A percentile compares a stretch with the other conserved stretches of the same genome.
Conservation (phyloP, 2,888 invertebrate species). For the Trypoxylon attenuatum region DNA sequence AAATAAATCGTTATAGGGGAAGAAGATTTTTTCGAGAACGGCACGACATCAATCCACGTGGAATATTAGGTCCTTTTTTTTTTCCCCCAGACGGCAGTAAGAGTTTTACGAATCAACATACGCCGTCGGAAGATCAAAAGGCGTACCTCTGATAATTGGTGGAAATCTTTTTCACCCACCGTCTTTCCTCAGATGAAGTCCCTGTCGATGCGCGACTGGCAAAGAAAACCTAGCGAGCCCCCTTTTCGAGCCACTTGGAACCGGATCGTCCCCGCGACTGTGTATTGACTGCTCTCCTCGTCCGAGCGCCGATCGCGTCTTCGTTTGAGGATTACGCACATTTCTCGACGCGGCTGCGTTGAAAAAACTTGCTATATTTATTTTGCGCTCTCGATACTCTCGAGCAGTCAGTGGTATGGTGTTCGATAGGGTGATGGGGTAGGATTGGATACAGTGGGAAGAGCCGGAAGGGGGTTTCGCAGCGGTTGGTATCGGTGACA, state of each 20-base stretch:
- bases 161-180: conserved; percentile 64
- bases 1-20: too few relatives aligned
- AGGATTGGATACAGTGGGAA: conserved; percentile 10
- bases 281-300: too few relatives aligned
- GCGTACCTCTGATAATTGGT: conserved; percentile 71
- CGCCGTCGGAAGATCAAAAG: conserved; percentile 67
- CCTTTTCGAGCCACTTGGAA: neutral
- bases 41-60: too few relatives aligned
- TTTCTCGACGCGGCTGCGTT: conserved; percentile 48
- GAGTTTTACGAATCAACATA: conserved; percentile 71
- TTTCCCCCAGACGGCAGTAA: conserved; percentile 62
- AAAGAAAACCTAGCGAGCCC: neutral
- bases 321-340: conserved; percentile 69
- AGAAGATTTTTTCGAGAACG: too few relatives aligned
- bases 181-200: conserved; percentile 18
- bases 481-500: conserved; percentile 3
- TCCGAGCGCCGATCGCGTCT: conserved; percentile 28
- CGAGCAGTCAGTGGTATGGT: conserved; percentile 25
- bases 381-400: conserved; percentile 54
- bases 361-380: conserved; percentile 65
- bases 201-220: conserved; percentile 11
- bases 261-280: conserved; percentile 23
- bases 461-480: conserved; percentile 19
- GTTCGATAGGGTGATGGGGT: conserved; percentile 18
- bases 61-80: too few relatives aligned